Evolutionary conservation across 2,888 invertebrate genomes (phyloP), one percentile per base, ranked within the genome.

Genomic region (Volucella zonaria): DNA sequence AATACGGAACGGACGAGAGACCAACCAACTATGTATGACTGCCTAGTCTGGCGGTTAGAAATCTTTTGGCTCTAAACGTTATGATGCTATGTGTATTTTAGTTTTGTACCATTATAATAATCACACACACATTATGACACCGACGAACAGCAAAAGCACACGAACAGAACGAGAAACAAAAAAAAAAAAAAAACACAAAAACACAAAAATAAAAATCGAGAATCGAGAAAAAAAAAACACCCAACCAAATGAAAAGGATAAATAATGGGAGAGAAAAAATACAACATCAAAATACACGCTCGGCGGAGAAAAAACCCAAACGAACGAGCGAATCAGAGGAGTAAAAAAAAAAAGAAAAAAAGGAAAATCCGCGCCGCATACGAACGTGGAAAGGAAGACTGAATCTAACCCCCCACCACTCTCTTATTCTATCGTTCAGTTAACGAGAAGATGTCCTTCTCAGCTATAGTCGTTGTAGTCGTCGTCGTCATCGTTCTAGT

Each of bases 1-100:
- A 70, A 82, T 76, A 79, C 82, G 77, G 80, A 86, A 77, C 74
- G 87, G 71, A 80, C 58, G 81, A 68, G 67, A 76, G 81, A 85
- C 85, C 81, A 85, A 85, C 85, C 85, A 85, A 85, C 85, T 81
- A 85, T 77, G 81, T 81, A 81, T 85, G 73, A 67, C 80, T 86
- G 88, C 88, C 89, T 88, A 87, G 87, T 88, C 88, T 88, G 89
- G 88, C 88, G 89, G 89, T 89, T 89, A 88, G 88, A 88, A 89
- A 89, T 89, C 89, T 89, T 89, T 89, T 89, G 88, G 88, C 88
- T 87, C 87, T 87, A 87, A 88, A 88, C 88, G 87, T 88, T 89
- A 88, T 88, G 88, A 88, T 88, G 88, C 87, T 88, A 87, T 87
- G 88, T 88, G 87, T 87, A 87, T 87, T 87, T 88, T 87, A 85